phyloP scores from a whole-genome alignment of 2,797 vertebrate species.

The Falco columbarius region DNA sequence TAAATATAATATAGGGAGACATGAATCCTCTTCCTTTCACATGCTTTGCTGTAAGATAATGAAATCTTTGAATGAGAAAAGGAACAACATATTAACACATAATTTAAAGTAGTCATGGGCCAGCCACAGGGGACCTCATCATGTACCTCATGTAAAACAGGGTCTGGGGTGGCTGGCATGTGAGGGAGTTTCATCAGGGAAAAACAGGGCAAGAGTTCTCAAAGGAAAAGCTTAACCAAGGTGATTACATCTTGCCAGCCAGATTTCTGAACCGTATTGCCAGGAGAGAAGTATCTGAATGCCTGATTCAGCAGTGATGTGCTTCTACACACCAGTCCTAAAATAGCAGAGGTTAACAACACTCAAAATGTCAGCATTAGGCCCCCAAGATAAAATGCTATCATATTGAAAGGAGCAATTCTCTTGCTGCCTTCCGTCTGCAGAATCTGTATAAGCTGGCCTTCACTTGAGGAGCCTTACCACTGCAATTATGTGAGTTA shows the following conservation, averaged over 20 bases:
- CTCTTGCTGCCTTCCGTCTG: background rate
- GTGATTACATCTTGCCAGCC: background rate
- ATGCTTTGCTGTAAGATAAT: background rate
- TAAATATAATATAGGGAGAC: fast-evolving
- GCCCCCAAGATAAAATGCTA: background rate
- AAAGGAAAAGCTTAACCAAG: background rate
- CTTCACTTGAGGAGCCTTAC: background rate
- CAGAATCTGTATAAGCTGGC: background rate
- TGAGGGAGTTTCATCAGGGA: background rate
- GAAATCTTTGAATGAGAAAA: background rate
- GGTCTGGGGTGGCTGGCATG: background rate
- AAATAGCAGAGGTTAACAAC: conserved; percentile 27
- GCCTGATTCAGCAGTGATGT: background rate
- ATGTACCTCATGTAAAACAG: background rate
- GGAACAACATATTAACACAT: background rate
- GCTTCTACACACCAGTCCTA: background rate
- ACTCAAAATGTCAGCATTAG: background rate
- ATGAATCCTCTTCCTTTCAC: background rate
- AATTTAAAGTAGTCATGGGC: background rate
- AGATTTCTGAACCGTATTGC: background rate
- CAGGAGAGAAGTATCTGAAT: background rate
- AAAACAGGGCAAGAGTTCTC: background rate
- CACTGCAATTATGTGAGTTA: background rate
- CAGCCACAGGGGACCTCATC: background rate
- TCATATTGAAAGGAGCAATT: conserved; percentile 26